phyloP scores from a whole-genome alignment of 1,140 invertebrate species.

The Aphelenchoides besseyi region DNA sequence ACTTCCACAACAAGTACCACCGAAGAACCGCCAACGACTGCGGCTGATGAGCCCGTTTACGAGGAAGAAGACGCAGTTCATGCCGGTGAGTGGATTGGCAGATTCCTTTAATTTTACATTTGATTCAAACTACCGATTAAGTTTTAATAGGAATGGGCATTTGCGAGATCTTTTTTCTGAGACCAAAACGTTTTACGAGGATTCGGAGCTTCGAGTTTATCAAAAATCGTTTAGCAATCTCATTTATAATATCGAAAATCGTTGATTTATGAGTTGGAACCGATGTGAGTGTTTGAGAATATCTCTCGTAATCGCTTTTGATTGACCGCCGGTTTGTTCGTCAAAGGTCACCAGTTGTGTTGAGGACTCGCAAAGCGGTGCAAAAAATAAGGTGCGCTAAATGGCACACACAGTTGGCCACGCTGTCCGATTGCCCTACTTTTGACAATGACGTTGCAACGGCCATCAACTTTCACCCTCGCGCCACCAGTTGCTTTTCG shows the following conservation, averaged over 20 bases:
- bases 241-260: neutral
- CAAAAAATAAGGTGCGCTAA: neutral
- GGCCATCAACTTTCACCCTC: neutral
- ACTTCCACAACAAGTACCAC: neutral
- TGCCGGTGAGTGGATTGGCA: neutral
- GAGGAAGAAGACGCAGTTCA: neutral
- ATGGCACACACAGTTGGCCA: neutral
- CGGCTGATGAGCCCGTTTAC: neutral
- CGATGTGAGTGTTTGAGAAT: too few species aligned
- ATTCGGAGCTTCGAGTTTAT: too few species aligned
- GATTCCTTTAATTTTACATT: too few species aligned
- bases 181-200: too few species aligned
- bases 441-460: neutral
- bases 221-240: too few species aligned
- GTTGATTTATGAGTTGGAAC: neutral
- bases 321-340: neutral
- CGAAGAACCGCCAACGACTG: neutral
- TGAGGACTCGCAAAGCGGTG: neutral
- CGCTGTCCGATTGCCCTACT: too few species aligned
- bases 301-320: neutral
- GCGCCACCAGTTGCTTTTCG: neutral
- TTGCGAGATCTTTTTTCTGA: too few species aligned
- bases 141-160: too few species aligned
- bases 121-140: too few species aligned
- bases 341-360: neutral